These are phyloP conservation scores for Patagioenas fasciata DNA, from an alignment of 2,113 vertebrate genomes.

Conservation along the genomic window DNA sequence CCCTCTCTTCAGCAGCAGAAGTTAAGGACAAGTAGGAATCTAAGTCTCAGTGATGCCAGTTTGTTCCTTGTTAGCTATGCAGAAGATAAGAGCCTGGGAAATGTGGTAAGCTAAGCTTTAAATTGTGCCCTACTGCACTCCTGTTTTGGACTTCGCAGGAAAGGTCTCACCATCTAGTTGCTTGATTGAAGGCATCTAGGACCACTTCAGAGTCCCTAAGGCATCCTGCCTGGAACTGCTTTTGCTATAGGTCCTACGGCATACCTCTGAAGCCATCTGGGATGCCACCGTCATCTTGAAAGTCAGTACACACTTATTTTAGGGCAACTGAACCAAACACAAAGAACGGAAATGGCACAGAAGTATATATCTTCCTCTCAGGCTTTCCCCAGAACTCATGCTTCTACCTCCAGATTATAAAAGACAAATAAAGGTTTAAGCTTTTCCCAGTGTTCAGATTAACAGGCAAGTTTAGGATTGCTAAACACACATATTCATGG, in stretches of 20 bases:
- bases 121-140: not conserved
- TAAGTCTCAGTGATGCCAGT: not conserved
- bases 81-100: not conserved
- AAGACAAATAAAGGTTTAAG: not conserved
- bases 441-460: not conserved
- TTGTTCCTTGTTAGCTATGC: not conserved
- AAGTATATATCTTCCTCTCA: fast-evolving
- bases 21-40: not conserved
- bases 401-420: not conserved
- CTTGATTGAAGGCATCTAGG: not conserved
- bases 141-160: not conserved
- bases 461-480: not conserved
- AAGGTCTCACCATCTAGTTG: not conserved
- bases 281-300: not conserved
- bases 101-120: not conserved
- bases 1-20: not conserved
- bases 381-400: not conserved
- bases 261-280: not conserved
- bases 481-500: not conserved
- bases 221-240: not conserved
- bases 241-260: not conserved
- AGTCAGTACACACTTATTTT: not conserved
- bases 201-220: not conserved
- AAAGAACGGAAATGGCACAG: not conserved
- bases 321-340: not conserved